Base-by-base conservation (phyloP, 2,888 invertebrate genomes). In the Brachyptera putata region DNA sequence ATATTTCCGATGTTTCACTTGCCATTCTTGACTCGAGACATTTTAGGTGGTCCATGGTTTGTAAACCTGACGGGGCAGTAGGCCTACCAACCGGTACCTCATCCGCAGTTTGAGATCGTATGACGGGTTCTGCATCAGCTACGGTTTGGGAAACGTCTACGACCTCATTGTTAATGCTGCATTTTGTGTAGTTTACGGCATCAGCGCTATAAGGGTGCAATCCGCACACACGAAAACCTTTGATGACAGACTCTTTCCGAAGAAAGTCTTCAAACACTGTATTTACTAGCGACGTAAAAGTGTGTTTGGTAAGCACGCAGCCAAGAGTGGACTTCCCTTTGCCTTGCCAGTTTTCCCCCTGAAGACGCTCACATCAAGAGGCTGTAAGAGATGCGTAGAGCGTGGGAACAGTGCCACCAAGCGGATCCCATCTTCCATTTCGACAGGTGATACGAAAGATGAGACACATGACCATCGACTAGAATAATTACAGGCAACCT, bases 401-500 rank as follows among this genome's bases (percentile, higher is more conserved):
- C 67, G 66, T 5, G 67, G 65, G 49, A 57, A 63, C 14, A 67
- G 43, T 4, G 66, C 64, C 9, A 64, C 58, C 16, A 68, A 25
- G 26, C 65, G 58, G 36, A 67, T 69, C 24, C 63, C 62, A 61
- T 67, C 67, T 58, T 65, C 60, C 67, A 69, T 57, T 66, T 60
- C 26, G 64, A 65, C 46, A 68, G 63, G 64, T 66, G 64, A 43
- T 66, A 57, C 46, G 68, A 67, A 53, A 67, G 39, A 56, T 68
- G 68, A 16, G 67, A 68, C 22, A 58, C 50, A 63, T 68, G 69
- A 22, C 68, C 69, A 63, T 70, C 69, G 48, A 71, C 56, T 57
- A 68, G 70, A 25, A 60, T 65, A 46, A 66, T 34, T 13, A 70
- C 65, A 4, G 68, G 69, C 56, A 69, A 67, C 34, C 66, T 24